Evolutionary conservation across 2,888 invertebrate species (phyloP), one percentile per base, ranked within the genome.

Genomic region (Sussaba pulchella): DNA sequence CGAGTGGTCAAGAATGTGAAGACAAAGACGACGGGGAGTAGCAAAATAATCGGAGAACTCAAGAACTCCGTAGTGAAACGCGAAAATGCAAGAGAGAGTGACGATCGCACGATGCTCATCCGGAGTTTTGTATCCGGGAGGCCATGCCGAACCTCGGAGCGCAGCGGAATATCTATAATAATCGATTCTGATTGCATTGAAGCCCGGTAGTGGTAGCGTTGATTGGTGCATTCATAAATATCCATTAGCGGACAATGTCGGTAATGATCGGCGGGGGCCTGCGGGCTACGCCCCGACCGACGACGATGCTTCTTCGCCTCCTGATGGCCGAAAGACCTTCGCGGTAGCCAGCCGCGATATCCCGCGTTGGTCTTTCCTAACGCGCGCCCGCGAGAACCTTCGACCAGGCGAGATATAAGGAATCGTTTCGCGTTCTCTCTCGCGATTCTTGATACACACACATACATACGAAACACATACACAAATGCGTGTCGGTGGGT

Each of bases 211-310:
- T 91, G 89, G 89, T 89, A 83, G 88, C 88, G 89, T 88, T 92
- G 92, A 92, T 92, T 91, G 91, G 91, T 88, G 90, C 90, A 92
- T 92, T 92, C 92, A 92, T 91, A 92, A 92, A 92, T 91, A 92
- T 91, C 91, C 91, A 92, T 91, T 92, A 91, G 90, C 88, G 89
- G 87, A 92, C 91, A 92, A 92, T 92, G 91, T 91, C 87, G 88
- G 90, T 92, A 92, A 92, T 91, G 92, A 92, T 91, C 89, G 86
- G 24, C 31, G 41, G 69, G 76, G 84, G 87, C 87, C 88, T 87
- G 88, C 85, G 88, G 89, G 89, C 88, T 89, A 91, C 90, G 89
- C 91, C 90, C 89, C 88, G 87, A 83, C 87, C 81, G 4, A 2
- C 31, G 31, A 6, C 2, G 77, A 82, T 78, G 66, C 70, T 84